Base-by-base conservation (phyloP, 2,113 vertebrate species). In the Neolamprologus caudopunctatus region DNA sequence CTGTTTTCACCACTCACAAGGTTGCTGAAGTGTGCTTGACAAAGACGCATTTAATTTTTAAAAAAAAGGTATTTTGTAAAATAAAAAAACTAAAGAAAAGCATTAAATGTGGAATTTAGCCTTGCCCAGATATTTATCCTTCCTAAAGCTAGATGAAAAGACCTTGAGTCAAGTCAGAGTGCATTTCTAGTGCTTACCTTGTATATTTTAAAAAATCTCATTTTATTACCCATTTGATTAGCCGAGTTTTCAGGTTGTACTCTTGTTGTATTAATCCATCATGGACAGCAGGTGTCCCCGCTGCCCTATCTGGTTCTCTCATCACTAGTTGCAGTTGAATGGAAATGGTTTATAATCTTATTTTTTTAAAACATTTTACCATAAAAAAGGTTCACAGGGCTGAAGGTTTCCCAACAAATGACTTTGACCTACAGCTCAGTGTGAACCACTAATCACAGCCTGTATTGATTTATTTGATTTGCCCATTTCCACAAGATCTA, bases 221-320 rank as follows among this genome's bases (percentile, higher is more conserved):
- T 51, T 78, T 78, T 78, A 51, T 11, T 8, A 75, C 2, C 9
- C 16, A 1, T 50, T 5, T 71, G 14, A 73, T 73, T 47, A 75
- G 40, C 40, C 0, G 9, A 17, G 21, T 47, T 47, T 73, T 12
- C 26, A n/a, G 10, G 17, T 13, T 31, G 26, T 78, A 13, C 45
- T 78, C 73, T 9, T 55, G 71, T 31, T 94, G 93, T 80, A 93
- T 68, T 93, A 86, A 71, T 58, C 40, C 66, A 85, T 45, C n/a
- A 10, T 28, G 78, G 54, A 83, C 95, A 92, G 88, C 85, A 96
- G 95, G 71, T 91, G 95, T 91, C 94, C 45, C 80, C 68, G 21
- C 63, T 82, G 17, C 7, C 84, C 90, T 81, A 81, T 79, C 8
- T 40, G 13, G 16, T 7, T 19, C 13, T 21, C 33, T 53, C 37